Percentiles rank a stretch among this genome's conserved stretches.
These are phyloP conservation scores for Tanytarsus gracilentus DNA, from an alignment of 2,888 invertebrate genomes.

Conservation along the genomic window DNA sequence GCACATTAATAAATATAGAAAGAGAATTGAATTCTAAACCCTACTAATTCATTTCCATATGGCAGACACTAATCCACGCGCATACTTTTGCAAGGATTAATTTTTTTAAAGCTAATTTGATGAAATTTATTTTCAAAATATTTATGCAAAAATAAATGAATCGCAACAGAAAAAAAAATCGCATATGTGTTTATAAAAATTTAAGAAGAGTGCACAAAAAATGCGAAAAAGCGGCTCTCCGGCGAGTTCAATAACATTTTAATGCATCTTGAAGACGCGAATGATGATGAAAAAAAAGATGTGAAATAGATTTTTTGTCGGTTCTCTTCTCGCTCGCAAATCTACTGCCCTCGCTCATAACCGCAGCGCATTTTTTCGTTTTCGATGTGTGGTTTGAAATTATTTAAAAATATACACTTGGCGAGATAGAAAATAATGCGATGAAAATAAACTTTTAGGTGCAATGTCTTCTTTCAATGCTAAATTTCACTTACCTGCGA, in stretches of 20 bases:
- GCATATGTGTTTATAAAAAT: too few species aligned
- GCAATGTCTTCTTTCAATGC: slow-evolving; percentile 20
- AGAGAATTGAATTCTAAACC: not conserved
- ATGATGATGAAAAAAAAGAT: not conserved
- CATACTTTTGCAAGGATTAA: too few species aligned
- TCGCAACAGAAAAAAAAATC: too few species aligned
- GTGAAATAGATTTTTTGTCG: slow-evolving; percentile 10
- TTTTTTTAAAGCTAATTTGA: too few species aligned
- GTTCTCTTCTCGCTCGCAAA: not conserved
- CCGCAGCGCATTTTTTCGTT: not conserved
- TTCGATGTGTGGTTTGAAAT: slow-evolving; percentile 2
- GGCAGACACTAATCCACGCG: too few species aligned
- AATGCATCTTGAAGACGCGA: slow-evolving; percentile 17
- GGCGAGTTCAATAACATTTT: slow-evolving; percentile 27
- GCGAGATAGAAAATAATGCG: not conserved
- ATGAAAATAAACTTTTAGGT: not conserved
- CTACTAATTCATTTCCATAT: not conserved
- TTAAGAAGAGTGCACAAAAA: slow-evolving; percentile 8
- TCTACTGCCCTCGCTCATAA: slow-evolving; percentile 8
- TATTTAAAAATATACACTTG: slow-evolving; percentile 20
- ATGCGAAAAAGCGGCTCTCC: too few species aligned
- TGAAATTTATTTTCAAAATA: too few species aligned
- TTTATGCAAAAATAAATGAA: too few species aligned
- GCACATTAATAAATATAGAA: slow-evolving; percentile 19
- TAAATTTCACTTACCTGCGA: not conserved